Evolutionary conservation across 2,888 invertebrate genomes (phyloP).

Genomic region (Eristalis arbustorum): DNA sequence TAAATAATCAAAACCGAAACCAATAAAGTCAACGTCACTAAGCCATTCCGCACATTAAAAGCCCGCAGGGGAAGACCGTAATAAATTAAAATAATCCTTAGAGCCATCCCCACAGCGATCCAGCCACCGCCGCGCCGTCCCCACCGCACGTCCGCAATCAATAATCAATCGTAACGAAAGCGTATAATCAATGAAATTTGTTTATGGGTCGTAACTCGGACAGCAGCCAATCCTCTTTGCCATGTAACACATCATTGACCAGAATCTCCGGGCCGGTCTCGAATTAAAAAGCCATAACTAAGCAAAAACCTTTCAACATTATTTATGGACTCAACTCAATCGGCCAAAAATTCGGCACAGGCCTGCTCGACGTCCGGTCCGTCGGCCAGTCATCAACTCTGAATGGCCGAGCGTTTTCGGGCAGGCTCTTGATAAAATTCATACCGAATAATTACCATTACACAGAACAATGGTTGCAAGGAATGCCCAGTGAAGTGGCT

Average conservation of each 20-base stretch:
- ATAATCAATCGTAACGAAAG: constrained; percentile 14
- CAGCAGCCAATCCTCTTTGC: constrained; percentile 11
- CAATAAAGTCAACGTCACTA: background rate
- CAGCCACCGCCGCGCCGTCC: background rate
- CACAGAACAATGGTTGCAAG: constrained; percentile 62
- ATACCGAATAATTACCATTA: constrained; percentile 69
- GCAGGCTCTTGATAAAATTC: constrained; percentile 54
- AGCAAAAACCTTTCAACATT: constrained; percentile 50
- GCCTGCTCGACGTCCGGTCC: background rate
- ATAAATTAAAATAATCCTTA: constrained; percentile 20
- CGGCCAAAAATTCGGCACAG: constrained; percentile 35
- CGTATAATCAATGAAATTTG: constrained; percentile 29
- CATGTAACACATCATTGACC: constrained; percentile 42
- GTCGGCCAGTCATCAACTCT: constrained; percentile 18
- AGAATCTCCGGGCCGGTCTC: constrained; percentile 11
- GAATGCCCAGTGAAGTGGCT: constrained; percentile 27
- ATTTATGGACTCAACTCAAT: constrained; percentile 60
- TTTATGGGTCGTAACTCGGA: constrained; percentile 12
- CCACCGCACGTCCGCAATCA: constrained; percentile 10
- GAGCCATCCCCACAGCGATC: background rate
- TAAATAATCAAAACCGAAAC: background rate
- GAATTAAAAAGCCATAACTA: constrained; percentile 64
- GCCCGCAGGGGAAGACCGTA: background rate
- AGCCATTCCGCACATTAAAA: background rate
- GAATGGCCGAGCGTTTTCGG: constrained; percentile 23